These are phyloP conservation scores for Drosophila lacertosa DNA, from an alignment of 1,140 invertebrate species.

Conservation along the genomic window DNA sequence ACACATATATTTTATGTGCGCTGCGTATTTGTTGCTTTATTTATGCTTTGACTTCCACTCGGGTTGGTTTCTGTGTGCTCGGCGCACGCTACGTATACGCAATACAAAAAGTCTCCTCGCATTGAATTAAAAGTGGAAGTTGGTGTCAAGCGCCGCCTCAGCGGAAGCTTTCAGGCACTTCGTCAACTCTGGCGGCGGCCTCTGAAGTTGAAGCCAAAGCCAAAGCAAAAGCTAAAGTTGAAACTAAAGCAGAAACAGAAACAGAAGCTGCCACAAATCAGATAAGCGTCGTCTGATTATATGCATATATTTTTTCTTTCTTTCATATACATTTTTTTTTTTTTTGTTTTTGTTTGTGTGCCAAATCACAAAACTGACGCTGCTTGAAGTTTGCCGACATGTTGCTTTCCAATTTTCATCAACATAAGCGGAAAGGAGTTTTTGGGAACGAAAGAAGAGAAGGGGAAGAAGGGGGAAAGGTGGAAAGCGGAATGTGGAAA, in stretches of 20 bases:
- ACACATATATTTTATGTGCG: conserved; percentile 13
- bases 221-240: not conserved
- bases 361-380: conserved; percentile 38
- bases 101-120: conserved; percentile 57
- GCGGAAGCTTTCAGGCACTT: conserved; percentile 79
- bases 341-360: conserved; percentile 21
- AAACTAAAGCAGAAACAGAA: not conserved
- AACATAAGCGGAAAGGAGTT: conserved; percentile 28
- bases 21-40: conserved; percentile 49
- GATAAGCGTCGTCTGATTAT: conserved; percentile 63
- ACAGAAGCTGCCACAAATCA: conserved; percentile 56
- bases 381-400: conserved; percentile 66
- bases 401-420: conserved; percentile 69
- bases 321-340: no score
- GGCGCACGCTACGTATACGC: conserved; percentile 59
- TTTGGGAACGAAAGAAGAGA: no score
- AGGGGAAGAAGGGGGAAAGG: not conserved
- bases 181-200: conserved; percentile 60
- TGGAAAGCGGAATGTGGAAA: not conserved
- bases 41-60: conserved; percentile 40
- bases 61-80: conserved; percentile 20
- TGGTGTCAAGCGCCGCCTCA: conserved; percentile 64
- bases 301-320: conserved; percentile 41
- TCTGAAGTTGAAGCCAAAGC: not conserved
- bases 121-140: conserved; percentile 73